Conservation (phyloP, 2,888 invertebrate genomes). For the Limenitis camilla region DNA sequence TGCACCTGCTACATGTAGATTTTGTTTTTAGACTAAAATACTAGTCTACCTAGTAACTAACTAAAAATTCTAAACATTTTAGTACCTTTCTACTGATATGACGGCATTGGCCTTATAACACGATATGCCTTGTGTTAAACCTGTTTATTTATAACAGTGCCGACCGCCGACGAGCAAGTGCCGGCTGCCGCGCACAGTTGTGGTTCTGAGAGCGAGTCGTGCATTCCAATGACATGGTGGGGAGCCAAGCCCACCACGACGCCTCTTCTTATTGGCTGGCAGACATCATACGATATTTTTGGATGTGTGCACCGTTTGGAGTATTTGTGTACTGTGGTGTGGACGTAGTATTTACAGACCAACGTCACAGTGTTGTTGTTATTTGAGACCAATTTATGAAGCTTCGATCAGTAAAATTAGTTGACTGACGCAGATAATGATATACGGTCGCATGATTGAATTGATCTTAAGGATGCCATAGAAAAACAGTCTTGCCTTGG, state of each 20-base stretch:
- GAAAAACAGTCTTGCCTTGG: conserved; percentile 56
- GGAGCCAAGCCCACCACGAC: conserved; percentile 69
- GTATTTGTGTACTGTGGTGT: no score
- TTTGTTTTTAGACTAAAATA: no score
- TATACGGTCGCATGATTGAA: conserved; percentile 38
- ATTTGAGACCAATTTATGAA: conserved; percentile 61
- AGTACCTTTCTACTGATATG: conserved; percentile 29
- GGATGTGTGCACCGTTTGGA: conserved; percentile 51
- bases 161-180: no score
- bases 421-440: conserved; percentile 33
- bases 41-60: conserved; percentile 1
- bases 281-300: conserved; percentile 65
- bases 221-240: conserved; percentile 63
- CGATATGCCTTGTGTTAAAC: conserved; percentile 47
- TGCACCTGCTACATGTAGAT: no score
- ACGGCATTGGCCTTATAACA: conserved; percentile 56
- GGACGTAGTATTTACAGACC: conserved; percentile 25
- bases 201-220: conserved; percentile 43
- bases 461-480: conserved; percentile 55
- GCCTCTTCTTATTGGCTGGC: conserved; percentile 51
- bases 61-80: neutral
- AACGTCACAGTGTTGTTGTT: conserved; percentile 45
- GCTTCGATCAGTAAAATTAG: conserved; percentile 39
- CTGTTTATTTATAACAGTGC: conserved; percentile 71
- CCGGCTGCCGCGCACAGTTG: no score